Base-by-base conservation (phyloP, 1,140 invertebrate genomes). In the Brachionus manjavacas region DNA sequence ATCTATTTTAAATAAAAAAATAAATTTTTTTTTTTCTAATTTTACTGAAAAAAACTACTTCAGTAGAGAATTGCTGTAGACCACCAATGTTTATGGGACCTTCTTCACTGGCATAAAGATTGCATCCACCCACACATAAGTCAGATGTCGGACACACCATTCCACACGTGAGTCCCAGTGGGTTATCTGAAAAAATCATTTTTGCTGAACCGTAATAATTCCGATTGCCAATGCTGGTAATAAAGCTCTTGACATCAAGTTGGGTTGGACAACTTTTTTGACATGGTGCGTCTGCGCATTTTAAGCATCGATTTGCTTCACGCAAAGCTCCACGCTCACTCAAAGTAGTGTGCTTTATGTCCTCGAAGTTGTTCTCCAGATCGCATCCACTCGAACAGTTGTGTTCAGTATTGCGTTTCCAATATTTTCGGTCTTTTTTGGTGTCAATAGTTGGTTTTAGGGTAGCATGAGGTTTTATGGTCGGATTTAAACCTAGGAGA, bases 91-190 rank as follows among this genome's bases (percentile, higher is more conserved):
- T 99, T 85, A 99, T 99, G 0, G 96, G 93, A 0, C 97, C 97
- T 90, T 98, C 97, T 89, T 99, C 97, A 3, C 93, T 92, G 0
- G 96, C 97, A 87, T 94, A 93, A 1, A 99, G 90, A 90, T 99
- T 99, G 89, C 97, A 99, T 0, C 96, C 95, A 0, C 97, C 97
- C 3, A 98, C 96, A 88, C 97, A 99, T 0, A 99, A 92, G 88
- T 99, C 97, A 88, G 95, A 97, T 0, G 96, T 99, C 4, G 97
- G 97, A 87, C 97, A 99, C 8, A 99, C 96, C 97, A 99, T 99
- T 20, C 97, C 97, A 88, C 97, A 99, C 0, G 96, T 97, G 0
- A 99, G 90, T 0, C 91, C 97, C 28, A 98, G 89, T 0, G 97
- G 97, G 90, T 99, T 99, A 88, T 99, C 97, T 0, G 96, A 98